Percentiles rank a stretch among this genome's conserved stretches.
Evolutionary conservation across 2,113 vertebrate genomes (phyloP).

Genomic region (Heterocephalus glaber): DNA sequence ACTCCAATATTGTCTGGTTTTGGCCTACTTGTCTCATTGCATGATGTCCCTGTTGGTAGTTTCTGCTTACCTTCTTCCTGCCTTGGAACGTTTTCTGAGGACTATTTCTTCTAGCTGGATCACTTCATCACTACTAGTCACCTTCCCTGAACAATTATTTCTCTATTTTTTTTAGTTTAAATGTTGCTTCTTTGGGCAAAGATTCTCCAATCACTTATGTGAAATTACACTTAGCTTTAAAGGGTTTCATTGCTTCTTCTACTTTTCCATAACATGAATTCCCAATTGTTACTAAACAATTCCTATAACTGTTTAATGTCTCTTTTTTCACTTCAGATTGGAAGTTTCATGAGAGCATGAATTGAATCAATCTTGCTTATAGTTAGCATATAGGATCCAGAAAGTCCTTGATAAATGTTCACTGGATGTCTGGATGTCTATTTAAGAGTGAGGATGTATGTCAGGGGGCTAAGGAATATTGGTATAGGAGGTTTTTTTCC

Average conservation of each 20-base stretch:
- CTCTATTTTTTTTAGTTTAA: slow-evolving; percentile 35
- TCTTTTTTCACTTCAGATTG: neutral
- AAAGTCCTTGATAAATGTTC: slow-evolving; percentile 13
- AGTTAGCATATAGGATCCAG: neutral
- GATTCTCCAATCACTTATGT: neutral
- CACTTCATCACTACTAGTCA: neutral
- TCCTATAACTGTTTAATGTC: neutral
- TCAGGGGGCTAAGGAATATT: neutral
- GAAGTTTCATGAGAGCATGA: slow-evolving; percentile 6
- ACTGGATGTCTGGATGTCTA: neutral
- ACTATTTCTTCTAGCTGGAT: neutral
- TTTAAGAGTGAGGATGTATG: slow-evolving; percentile 3
- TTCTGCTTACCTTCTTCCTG: neutral
- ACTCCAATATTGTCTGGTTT: neutral
- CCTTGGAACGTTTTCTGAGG: neutral
- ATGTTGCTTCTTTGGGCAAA: slow-evolving; percentile 17
- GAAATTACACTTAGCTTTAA: neutral
- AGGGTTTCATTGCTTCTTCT: neutral
- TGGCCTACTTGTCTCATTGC: neutral
- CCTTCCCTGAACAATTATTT: neutral
- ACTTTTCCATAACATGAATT: neutral
- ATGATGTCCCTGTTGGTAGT: neutral
- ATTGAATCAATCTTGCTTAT: neutral
- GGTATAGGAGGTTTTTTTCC: neutral
- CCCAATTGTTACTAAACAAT: neutral